These are phyloP conservation scores for Spongilla lacustris DNA, from an alignment of 37 sponge, comb jelly and placozoan species.

Conservation along the genomic window DNA sequence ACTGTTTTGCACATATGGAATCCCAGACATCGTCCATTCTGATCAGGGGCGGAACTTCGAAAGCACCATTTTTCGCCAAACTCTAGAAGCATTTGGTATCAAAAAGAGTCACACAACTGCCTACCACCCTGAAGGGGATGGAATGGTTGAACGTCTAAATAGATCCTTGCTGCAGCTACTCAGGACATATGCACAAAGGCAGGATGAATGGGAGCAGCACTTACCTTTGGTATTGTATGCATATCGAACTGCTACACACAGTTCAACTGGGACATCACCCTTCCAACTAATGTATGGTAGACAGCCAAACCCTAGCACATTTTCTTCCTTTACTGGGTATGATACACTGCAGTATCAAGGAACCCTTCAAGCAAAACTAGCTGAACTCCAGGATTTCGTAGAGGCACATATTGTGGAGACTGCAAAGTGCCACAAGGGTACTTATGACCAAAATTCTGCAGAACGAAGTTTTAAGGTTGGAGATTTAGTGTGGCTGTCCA, in stretches of 20 bases:
- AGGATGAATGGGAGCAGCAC: slow-evolving; percentile 49
- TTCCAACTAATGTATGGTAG: slow-evolving; percentile 64
- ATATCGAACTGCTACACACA: slow-evolving; percentile 46
- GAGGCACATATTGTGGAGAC: slow-evolving; percentile 18
- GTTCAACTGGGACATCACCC: slow-evolving; percentile 40
- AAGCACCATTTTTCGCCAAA: slow-evolving; percentile 41
- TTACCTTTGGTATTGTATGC: slow-evolving; percentile 54
- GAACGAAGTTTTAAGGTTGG: neutral
- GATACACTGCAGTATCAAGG: no score
- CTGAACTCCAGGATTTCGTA: slow-evolving; percentile 33
- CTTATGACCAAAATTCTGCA: slow-evolving; percentile 11
- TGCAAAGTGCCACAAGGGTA: slow-evolving; percentile 24
- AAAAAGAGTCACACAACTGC: slow-evolving; percentile 46
- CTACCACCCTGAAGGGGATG: slow-evolving; percentile 65
- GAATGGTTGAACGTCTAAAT: slow-evolving; percentile 62
- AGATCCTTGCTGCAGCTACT: slow-evolving; percentile 62
- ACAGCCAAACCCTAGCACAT: neutral
- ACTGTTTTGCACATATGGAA: slow-evolving; percentile 10
- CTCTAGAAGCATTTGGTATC: slow-evolving; percentile 42
- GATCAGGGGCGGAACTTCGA: slow-evolving; percentile 49
- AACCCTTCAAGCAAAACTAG: neutral
- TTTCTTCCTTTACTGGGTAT: neutral
- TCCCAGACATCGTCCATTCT: slow-evolving; percentile 14
- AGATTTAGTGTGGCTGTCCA: slow-evolving; percentile 39
- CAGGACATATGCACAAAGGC: slow-evolving; percentile 20